Conservation (phyloP, 2,888 invertebrate species). For the Blomia tropicalis region DNA sequence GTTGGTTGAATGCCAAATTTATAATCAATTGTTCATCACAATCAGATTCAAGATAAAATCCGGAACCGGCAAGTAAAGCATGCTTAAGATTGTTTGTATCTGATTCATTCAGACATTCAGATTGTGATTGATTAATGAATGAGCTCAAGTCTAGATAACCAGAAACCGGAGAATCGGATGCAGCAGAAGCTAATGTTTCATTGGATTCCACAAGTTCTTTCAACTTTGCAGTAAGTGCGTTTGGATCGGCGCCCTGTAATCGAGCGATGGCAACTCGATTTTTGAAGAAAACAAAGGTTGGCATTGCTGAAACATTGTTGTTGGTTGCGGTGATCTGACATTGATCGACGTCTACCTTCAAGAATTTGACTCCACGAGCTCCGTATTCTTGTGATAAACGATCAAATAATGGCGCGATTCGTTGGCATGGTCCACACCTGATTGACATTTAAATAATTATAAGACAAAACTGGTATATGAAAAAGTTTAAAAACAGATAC, state of each 20-base stretch:
- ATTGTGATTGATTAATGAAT: constrained; percentile 69
- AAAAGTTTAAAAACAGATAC: constrained; percentile 44
- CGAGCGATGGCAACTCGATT: constrained; percentile 70
- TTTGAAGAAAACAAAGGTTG: constrained; percentile 88
- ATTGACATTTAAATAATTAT: not conserved
- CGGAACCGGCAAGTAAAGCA: constrained; percentile 33
- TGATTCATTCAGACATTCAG: constrained; percentile 88
- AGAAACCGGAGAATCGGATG: constrained; percentile 47
- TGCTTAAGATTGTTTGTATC: constrained; percentile 64
- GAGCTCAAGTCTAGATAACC: constrained; percentile 62
- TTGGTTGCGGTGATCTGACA: constrained; percentile 59
- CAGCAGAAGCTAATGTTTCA: constrained; percentile 26
- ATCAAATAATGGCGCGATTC: constrained; percentile 81
- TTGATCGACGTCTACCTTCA: constrained; percentile 87
- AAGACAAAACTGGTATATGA: not conserved
- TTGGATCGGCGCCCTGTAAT: constrained; percentile 71
- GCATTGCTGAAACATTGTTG: constrained; percentile 88
- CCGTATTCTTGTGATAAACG: constrained; percentile 71
- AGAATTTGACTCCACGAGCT: constrained; percentile 54
- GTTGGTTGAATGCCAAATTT: constrained; percentile 64
- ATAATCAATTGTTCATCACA: constrained; percentile 88
- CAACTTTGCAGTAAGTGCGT: constrained; percentile 67
- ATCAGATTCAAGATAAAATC: constrained; percentile 37
- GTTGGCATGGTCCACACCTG: constrained; percentile 92
- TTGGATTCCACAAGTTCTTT: constrained; percentile 44